phyloP scores from a whole-genome alignment of 2,797 vertebrate species.

The Glyptemys insculpta region DNA sequence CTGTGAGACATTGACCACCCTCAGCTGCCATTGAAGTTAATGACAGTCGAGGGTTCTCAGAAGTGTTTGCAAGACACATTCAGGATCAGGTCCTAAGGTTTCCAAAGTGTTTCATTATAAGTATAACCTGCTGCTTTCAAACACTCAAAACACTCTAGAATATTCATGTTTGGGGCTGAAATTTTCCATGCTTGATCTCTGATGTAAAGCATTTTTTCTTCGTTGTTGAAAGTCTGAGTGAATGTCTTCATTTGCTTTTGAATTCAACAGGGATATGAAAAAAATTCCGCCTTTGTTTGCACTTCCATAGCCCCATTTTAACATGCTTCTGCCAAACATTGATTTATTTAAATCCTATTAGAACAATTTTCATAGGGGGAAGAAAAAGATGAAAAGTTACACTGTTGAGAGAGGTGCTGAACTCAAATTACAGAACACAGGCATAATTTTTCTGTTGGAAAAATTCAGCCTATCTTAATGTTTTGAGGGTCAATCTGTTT shows the following conservation, averaged over 20 bases:
- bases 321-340: background rate
- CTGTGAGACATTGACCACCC: background rate
- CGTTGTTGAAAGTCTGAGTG: background rate
- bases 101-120: background rate
- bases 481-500: background rate
- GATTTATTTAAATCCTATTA: background rate
- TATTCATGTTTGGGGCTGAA: background rate
- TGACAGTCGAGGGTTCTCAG: background rate
- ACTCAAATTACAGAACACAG: background rate
- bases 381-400: background rate
- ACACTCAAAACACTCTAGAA: background rate
- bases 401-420: background rate
- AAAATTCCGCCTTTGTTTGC: background rate
- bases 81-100: background rate
- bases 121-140: background rate
- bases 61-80: background rate
- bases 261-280: background rate
- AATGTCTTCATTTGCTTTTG: background rate
- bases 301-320: background rate
- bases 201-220: background rate
- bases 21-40: background rate
- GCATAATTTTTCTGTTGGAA: background rate
- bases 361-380: background rate
- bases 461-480: background rate
- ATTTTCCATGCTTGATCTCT: background rate